Base-by-base conservation (phyloP, 2,888 invertebrate species). In the Eubasilissa splendida region DNA sequence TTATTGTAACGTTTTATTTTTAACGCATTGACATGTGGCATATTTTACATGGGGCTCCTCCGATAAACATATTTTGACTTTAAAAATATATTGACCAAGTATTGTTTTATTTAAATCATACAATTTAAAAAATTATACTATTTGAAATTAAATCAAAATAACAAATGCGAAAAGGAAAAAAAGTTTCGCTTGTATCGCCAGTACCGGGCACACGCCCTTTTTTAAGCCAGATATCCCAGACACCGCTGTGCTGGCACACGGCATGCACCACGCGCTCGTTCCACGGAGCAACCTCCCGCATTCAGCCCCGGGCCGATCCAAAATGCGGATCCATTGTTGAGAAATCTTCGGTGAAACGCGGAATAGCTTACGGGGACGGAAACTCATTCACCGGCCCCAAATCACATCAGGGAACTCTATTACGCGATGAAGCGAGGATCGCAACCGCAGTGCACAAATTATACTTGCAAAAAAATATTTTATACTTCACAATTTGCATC, bases 331-430 rank as follows among this genome's bases (percentile, higher is more conserved):
- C n/a, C 50, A 10, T n/a, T 68, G 68, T 50, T 50, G 33, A 14
- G 50, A 56, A 68, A 74, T 74, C 74, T 59, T 74, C 74, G 71
- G 71, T 73, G 42, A 42, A 42, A 42, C 42, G 42, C 4, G 53
- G 63, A 73, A 78, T 63, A 53, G 78, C 78, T 63, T 85, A 84
- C 85, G 85, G 85, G 85, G 85, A 80, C 84, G 85, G 85, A 85
- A 85, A 85, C 85, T 85, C 86, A 86, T 86, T 84, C 86, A 86
- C 86, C 86, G 87, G 86, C 86, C 85, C 86, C 77, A 86, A 87
- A 87, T 87, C 85, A 82, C 85, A 85, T 87, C 87, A 87, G 85
- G 84, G 85, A 83, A 85, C 83, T 84, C 85, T 84, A 85, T 85
- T 85, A 84, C 84, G 84, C 84, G 33, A 56, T 53, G 54, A 12